Evolutionary conservation across 2,113 vertebrate genomes (phyloP).

Genomic region (Glareola pratincola): DNA sequence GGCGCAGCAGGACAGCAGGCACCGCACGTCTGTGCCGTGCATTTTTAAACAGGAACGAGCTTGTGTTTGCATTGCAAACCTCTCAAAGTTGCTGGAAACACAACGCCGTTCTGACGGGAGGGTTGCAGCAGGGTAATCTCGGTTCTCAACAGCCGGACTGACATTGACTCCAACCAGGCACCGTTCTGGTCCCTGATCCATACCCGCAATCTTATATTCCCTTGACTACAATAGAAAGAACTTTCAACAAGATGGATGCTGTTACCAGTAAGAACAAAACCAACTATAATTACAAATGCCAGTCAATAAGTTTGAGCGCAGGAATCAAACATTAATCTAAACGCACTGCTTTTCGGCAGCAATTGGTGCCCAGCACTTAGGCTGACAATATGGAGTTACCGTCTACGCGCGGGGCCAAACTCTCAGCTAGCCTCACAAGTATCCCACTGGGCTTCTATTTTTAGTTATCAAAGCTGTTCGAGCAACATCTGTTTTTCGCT

Average conservation of each 20-base stretch:
- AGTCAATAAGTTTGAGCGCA: not conserved
- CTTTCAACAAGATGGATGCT: not conserved
- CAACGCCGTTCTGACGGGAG: not conserved
- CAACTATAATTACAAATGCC: constrained; percentile 9
- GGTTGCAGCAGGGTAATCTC: rapidly evolving
- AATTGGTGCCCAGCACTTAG: not conserved
- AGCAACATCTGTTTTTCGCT: not conserved
- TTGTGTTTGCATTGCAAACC: not conserved
- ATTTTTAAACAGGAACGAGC: not conserved
- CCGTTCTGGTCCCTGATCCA: not conserved
- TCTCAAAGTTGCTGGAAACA: not conserved
- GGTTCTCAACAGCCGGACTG: not conserved
- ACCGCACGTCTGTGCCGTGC: not conserved
- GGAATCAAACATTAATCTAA: not conserved
- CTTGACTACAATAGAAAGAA: not conserved
- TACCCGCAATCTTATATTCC: not conserved
- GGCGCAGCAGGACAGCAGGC: not conserved
- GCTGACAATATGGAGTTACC: not conserved
- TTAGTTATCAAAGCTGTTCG: not conserved
- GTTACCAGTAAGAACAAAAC: not conserved
- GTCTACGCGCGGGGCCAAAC: not conserved
- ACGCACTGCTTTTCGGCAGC: not conserved
- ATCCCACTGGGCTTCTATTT: not conserved
- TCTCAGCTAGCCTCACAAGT: not conserved
- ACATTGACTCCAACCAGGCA: not conserved